Percentiles rank a stretch among this genome's conserved stretches.
Conservation (phyloP, 2,888 invertebrate genomes). For the Lacanobia wlatinum region DNA sequence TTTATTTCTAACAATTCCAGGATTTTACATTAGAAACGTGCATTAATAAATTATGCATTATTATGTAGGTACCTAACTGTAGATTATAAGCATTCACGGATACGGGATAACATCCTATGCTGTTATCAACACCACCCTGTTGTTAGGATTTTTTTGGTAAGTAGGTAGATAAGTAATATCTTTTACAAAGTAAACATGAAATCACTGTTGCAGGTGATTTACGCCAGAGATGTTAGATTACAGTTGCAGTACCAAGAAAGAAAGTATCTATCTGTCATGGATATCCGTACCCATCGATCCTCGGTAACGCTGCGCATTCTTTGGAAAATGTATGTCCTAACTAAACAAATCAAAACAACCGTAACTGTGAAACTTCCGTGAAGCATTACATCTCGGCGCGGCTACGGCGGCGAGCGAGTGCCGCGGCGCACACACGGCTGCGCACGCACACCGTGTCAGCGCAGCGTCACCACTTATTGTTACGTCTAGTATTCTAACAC, state of each 20-base stretch:
- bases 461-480: conserved; percentile 75
- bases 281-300: conserved; percentile 11
- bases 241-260: neutral
- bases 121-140: neutral
- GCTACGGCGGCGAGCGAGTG: conserved; percentile 36
- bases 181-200: conserved; percentile 5
- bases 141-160: neutral
- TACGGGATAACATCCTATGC: neutral
- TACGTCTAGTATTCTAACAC: conserved; percentile 77
- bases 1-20: conserved; percentile 71
- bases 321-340: conserved; percentile 69
- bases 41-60: too few relatives aligned
- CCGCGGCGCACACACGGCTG: conserved; percentile 51
- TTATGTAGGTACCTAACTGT: neutral
- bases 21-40: conserved; percentile 58
- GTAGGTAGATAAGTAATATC: neutral
- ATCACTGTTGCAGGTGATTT: neutral
- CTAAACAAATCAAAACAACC: conserved; percentile 71
- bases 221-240: neutral
- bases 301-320: conserved; percentile 46
- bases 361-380: conserved; percentile 66
- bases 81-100: neutral
- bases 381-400: conserved; percentile 50
- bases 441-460: conserved; percentile 68
- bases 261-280: neutral